Conservation (phyloP, 2,797 vertebrate species). For the Ctenopoma kingsleyae region DNA sequence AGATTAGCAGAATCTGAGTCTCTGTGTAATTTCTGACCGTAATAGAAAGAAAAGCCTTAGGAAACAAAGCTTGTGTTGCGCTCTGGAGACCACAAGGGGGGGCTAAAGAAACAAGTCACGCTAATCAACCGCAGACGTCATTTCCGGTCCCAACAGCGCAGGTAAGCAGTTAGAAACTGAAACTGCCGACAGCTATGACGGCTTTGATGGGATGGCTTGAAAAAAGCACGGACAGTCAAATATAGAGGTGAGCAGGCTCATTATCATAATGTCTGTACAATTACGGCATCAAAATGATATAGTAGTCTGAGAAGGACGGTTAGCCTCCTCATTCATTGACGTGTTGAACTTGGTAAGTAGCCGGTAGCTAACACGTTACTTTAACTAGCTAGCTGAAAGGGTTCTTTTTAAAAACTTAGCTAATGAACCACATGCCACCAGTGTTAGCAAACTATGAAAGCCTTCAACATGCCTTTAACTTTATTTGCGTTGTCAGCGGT, state of each 20-base stretch:
- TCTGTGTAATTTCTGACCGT: too few relatives aligned
- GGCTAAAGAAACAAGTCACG: not conserved
- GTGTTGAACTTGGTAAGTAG: not conserved
- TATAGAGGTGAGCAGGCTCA: conserved; percentile 35
- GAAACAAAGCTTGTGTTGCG: not conserved
- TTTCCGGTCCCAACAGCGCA: conserved; percentile 28
- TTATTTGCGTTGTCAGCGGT: too few relatives aligned
- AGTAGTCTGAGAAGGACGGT: not conserved
- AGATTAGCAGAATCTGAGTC: too few relatives aligned
- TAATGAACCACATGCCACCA: too few relatives aligned
- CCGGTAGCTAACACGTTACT: not conserved
- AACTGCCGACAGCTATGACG: conserved; percentile 10
- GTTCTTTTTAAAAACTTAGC: too few relatives aligned
- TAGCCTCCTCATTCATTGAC: conserved; percentile 46
- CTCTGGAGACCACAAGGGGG: conserved; percentile 17
- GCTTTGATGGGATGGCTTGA: conserved; percentile 44
- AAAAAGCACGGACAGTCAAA: not conserved
- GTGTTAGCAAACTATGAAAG: not conserved
- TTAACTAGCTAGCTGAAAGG: too few relatives aligned
- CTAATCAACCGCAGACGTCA: conserved; percentile 7
- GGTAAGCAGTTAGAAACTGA: conserved; percentile 24
- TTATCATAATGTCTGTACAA: fast-evolving
- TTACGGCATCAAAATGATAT: too few relatives aligned
- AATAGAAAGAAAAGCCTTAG: too few relatives aligned
- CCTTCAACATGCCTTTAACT: too few relatives aligned